Evolutionary conservation across 1,140 invertebrate genomes (phyloP).

Genomic region (Galleria mellonella): DNA sequence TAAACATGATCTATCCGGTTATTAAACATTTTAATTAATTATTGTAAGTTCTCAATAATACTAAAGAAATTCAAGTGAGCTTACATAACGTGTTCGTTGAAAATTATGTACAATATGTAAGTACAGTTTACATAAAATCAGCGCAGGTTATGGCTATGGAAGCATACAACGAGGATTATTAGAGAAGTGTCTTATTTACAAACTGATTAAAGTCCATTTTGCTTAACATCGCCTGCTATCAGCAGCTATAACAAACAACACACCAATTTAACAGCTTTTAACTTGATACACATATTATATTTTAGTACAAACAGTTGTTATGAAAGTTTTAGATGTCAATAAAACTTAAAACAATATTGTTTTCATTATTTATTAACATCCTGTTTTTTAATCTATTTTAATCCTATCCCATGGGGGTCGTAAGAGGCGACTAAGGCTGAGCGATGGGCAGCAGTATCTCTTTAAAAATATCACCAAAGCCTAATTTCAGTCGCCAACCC

Average conservation of each 20-base stretch:
- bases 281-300: constrained; percentile 69
- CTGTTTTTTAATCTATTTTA: no score
- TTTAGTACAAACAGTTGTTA: constrained; percentile 73
- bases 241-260: constrained; percentile 37
- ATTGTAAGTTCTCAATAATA: neutral
- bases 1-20: no score
- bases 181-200: constrained; percentile 39
- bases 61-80: constrained; percentile 17
- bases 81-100: constrained; percentile 33
- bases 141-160: constrained; percentile 13
- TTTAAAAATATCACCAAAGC: no score
- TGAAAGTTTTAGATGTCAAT: constrained; percentile 71
- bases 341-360: constrained; percentile 47
- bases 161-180: constrained; percentile 28
- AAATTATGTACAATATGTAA: constrained; percentile 15
- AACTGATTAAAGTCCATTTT: constrained; percentile 38
- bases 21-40: no score
- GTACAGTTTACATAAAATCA: constrained; percentile 18
- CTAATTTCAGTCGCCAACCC: no score
- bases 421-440: no score
- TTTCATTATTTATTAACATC: constrained; percentile 19
- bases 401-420: no score
- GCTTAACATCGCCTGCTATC: constrained; percentile 47
- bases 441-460: no score
- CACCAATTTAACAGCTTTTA: constrained; percentile 65